phyloP scores from a whole-genome alignment of 2,113 vertebrate species.

The Dipodomys ordii region DNA sequence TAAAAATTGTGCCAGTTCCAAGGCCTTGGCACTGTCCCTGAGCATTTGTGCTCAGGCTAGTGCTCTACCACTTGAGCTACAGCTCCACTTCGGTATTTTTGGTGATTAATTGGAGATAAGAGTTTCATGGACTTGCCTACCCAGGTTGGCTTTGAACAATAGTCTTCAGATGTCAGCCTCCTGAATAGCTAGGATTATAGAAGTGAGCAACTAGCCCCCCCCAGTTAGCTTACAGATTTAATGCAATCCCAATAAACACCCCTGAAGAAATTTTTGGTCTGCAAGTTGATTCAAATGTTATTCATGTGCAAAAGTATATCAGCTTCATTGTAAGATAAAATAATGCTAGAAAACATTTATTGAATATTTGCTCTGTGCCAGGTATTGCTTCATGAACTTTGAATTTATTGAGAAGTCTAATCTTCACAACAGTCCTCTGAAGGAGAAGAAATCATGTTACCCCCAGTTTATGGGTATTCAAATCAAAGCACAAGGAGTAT shows the following conservation, averaged over 20 bases:
- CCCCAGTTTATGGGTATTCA: slow-evolving; percentile 30
- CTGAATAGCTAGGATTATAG: no score
- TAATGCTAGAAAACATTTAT: slow-evolving; percentile 43
- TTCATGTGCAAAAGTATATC: slow-evolving; percentile 36
- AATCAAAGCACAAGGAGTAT: slow-evolving; percentile 11
- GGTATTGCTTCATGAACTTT: slow-evolving; percentile 36
- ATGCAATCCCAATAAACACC: slow-evolving; percentile 7
- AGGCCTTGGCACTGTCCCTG: no score
- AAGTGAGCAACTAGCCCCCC: no score
- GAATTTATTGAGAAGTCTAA: slow-evolving; percentile 51
- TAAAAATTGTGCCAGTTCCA: no score
- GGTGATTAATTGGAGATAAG: no score
- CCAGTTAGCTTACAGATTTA: neutral
- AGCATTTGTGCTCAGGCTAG: no score
- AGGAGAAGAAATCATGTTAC: neutral
- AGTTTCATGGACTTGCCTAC: no score
- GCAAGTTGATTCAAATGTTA: slow-evolving; percentile 51
- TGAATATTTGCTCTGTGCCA: slow-evolving; percentile 52
- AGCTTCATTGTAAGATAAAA: slow-evolving; percentile 54
- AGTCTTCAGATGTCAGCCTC: no score
- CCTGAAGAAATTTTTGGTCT: slow-evolving; percentile 47
- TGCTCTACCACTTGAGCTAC: no score
- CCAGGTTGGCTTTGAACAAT: no score
- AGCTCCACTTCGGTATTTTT: no score
- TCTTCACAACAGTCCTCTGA: slow-evolving; percentile 25